phyloP scores from a whole-genome alignment of 2,113 vertebrate genomes.

The Vidua macroura region DNA sequence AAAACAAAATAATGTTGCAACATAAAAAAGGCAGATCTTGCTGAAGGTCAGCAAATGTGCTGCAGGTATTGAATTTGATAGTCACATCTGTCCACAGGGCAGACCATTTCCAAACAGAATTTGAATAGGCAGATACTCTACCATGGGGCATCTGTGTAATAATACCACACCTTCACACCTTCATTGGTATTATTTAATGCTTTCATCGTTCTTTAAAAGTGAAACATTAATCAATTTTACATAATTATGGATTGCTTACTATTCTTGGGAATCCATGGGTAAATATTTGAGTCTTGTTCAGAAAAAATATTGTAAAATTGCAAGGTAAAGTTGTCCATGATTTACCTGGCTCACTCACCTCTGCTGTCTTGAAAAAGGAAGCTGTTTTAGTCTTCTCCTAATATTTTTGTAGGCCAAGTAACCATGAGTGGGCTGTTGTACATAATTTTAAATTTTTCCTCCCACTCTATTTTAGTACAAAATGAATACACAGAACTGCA shows the following conservation, averaged over 20 bases:
- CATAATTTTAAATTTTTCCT: background rate
- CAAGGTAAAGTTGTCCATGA: background rate
- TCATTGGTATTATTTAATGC: background rate
- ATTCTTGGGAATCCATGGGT: background rate
- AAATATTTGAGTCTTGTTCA: background rate
- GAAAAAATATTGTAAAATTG: background rate
- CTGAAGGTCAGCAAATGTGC: conserved; percentile 46
- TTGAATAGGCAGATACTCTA: background rate
- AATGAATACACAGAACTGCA: background rate
- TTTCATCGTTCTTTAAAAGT: background rate
- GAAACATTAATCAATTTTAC: background rate
- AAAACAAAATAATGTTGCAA: conserved; percentile 30
- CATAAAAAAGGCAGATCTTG: conserved; percentile 29
- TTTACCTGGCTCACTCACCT: background rate
- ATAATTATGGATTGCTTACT: background rate
- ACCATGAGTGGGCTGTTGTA: background rate
- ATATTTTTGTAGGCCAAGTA: background rate
- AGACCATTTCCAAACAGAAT: background rate
- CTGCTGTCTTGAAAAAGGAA: background rate
- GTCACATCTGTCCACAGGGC: conserved; percentile 16
- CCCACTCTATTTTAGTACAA: background rate
- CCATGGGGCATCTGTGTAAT: background rate
- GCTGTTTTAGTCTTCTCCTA: background rate
- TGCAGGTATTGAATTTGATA: conserved; percentile 22
- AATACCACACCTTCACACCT: background rate